phyloP scores from a whole-genome alignment of 2,888 invertebrate genomes.

The Orthosia gracilis region DNA sequence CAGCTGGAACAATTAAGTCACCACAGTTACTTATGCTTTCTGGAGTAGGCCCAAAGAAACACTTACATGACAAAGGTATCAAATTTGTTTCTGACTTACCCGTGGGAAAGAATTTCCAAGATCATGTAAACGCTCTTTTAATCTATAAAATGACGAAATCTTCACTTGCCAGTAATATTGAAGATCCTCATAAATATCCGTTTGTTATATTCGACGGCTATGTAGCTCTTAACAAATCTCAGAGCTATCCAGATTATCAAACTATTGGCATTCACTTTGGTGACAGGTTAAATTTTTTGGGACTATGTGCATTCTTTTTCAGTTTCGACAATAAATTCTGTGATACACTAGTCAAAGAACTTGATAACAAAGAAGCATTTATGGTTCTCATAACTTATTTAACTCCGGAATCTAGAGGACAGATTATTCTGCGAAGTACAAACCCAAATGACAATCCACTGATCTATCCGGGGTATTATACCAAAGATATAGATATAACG shows the following conservation, averaged over 20 bases:
- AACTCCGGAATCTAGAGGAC: slow-evolving; percentile 88
- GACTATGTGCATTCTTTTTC: slow-evolving; percentile 38
- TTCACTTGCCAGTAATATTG: not conserved
- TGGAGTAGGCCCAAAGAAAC: slow-evolving; percentile 84
- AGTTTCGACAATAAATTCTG: slow-evolving; percentile 32
- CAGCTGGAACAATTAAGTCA: slow-evolving; percentile 85
- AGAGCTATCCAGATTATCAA: slow-evolving; percentile 45
- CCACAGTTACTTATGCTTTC: slow-evolving; percentile 88
- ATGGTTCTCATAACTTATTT: slow-evolving; percentile 62
- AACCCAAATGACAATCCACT: slow-evolving; percentile 48
- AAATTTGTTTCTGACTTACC: slow-evolving; percentile 79
- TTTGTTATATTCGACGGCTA: slow-evolving; percentile 38
- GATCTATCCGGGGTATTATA: slow-evolving; percentile 43
- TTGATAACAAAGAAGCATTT: slow-evolving; percentile 57
- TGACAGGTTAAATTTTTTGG: slow-evolving; percentile 24
- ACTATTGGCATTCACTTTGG: slow-evolving; percentile 31
- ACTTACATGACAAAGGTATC: slow-evolving; percentile 78
- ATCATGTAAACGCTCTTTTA: slow-evolving; percentile 78
- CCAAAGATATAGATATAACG: slow-evolving; percentile 46
- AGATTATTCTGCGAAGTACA: slow-evolving; percentile 75
- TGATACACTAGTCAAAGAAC: slow-evolving; percentile 19
- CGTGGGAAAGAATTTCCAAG: slow-evolving; percentile 86
- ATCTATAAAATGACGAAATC: slow-evolving; percentile 61
- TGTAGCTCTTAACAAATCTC: slow-evolving; percentile 36
- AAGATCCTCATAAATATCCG: slow-evolving; percentile 28